Evolutionary conservation across 2,888 invertebrate genomes (phyloP), one percentile per base, ranked within the genome.

Genomic region (Pharmacophagus antenor): DNA sequence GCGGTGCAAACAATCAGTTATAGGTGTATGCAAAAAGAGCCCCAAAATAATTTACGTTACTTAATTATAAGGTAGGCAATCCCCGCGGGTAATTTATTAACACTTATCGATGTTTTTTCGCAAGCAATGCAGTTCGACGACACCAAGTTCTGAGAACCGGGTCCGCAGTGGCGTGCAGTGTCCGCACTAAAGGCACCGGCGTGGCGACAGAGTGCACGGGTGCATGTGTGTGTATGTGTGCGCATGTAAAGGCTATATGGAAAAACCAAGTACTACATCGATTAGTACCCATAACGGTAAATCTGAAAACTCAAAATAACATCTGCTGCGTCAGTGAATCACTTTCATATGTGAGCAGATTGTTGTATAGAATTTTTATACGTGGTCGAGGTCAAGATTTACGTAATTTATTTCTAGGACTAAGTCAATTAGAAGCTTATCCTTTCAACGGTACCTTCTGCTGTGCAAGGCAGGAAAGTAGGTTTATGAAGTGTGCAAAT

Each of bases 151-250:
- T 68, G 23, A 73, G 84, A 84, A 84, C 59, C 64, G 66, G 50
- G 69, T 54, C 73, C 70, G 76, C 79, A 79, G 59, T 81, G 70
- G 78, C 81, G 81, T 80, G 79, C 73, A 62, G 66, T 74, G 77
- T 74, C 74, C 71, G 68, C 65, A 53, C 68, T 78, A 76, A 80
- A 77, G 75, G 69, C 69, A 71, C 68, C 74, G 72, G 73, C 72
- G 66, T 74, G 77, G 67, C 69, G 69, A 74, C 67, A 65, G 51
- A 65, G 59, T 66, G 64, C 66, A 65, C 72, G 70, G 70, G 70
- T 1, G 56, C 50, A 44, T 41, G 46, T 50, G 22, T 69, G 63
- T 56, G 58, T 65, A 64, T 67, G 62, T 66, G 71, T 63, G n/a
- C n/a, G n/a, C n/a, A n/a, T n/a, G 61, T 66, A 51, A 56, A 58